Evolutionary conservation across 1,140 invertebrate genomes (phyloP).

Genomic region (Cotesia glomerata): DNA sequence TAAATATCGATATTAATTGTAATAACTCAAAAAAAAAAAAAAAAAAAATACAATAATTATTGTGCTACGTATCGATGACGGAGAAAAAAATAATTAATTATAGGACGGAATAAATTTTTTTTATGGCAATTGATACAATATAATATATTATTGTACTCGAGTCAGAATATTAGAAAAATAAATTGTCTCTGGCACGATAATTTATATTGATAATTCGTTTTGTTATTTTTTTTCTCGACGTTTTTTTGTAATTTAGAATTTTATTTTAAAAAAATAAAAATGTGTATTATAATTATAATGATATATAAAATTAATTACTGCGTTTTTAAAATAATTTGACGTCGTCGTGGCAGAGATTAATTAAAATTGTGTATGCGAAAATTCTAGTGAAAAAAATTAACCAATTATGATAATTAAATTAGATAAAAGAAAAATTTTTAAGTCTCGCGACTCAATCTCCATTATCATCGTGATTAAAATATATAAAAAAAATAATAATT

Average conservation of each 20-base stretch:
- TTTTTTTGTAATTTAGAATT: background rate
- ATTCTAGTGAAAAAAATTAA: too few relatives aligned
- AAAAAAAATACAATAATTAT: constrained; percentile 37
- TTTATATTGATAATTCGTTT: background rate
- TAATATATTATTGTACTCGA: constrained; percentile 30
- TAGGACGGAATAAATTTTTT: background rate
- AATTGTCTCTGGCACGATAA: constrained; percentile 2
- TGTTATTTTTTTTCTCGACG: background rate
- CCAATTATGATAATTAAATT: background rate
- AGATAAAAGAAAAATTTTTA: background rate
- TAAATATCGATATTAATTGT: constrained; percentile 60
- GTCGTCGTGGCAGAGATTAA: constrained; percentile 1
- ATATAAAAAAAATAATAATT: background rate
- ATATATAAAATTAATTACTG: background rate
- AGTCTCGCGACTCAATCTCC: too few relatives aligned
- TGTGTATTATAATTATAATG: too few relatives aligned
- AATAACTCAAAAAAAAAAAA: constrained; percentile 37
- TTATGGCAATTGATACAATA: constrained; percentile 30
- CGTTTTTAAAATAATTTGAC: background rate
- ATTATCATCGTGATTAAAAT: too few relatives aligned
- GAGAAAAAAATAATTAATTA: constrained; percentile 9
- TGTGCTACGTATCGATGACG: constrained; percentile 58
- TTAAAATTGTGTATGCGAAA: background rate
- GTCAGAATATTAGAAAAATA: background rate
- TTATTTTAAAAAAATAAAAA: background rate